Conservation (phyloP, 1,140 invertebrate genomes). For the Pomacea maculata region DNA sequence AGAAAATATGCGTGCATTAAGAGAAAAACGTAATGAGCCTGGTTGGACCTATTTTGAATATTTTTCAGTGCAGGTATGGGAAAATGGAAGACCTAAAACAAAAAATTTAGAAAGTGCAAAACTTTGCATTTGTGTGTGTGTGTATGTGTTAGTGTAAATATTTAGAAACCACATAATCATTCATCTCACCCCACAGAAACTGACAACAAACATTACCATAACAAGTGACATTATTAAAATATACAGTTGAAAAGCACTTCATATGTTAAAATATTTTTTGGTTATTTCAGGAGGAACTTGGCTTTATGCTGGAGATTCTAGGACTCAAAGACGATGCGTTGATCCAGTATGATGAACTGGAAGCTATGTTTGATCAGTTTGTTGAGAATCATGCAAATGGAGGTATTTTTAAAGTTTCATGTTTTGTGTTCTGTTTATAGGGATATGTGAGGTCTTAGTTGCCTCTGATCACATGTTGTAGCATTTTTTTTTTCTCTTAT, state of each 20-base stretch:
- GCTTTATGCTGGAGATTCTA: slow-evolving; percentile 93
- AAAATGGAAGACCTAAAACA: no score
- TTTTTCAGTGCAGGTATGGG: slow-evolving; percentile 84
- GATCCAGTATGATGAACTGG: slow-evolving; percentile 96
- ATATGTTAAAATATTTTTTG: slow-evolving; percentile 15
- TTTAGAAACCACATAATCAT: no score
- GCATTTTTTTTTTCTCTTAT: no score
- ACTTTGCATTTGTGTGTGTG: no score
- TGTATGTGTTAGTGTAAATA: no score
- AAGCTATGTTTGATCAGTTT: slow-evolving; percentile 96
- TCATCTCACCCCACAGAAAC: no score
- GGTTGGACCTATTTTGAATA: slow-evolving; percentile 96
- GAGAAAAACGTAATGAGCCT: slow-evolving; percentile 88
- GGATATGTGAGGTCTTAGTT: no score
- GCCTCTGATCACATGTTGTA: no score
- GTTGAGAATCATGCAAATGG: slow-evolving; percentile 89
- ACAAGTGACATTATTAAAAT: background rate
- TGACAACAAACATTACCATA: no score
- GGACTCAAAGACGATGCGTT: slow-evolving; percentile 92
- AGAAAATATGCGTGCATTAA: slow-evolving; percentile 87
- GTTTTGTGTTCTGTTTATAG: no score
- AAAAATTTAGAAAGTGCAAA: no score
- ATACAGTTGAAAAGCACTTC: background rate
- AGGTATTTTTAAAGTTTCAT: slow-evolving; percentile 64
- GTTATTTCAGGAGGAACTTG: slow-evolving; percentile 87